Evolutionary conservation across 64 coral and sea anemone genomes (phyloP), one percentile per base, ranked within the genome.

Genomic region (Stichodactyla mertensii): DNA sequence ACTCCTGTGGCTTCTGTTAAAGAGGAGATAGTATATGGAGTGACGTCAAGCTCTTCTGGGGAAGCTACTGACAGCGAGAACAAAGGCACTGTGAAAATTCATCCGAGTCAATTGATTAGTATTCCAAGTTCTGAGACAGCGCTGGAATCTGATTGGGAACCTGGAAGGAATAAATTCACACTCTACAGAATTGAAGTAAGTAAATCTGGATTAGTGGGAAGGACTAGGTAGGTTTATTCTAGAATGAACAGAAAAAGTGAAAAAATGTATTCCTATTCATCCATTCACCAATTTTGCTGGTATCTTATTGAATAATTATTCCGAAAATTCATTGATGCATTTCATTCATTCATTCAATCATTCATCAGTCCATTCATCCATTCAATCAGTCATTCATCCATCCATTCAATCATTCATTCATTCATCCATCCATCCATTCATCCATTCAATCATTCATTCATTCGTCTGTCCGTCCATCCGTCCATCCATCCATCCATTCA

Each of bases 91-190:
- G 77, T 90, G 36, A 92, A 84, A 83, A 88, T 96, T 78, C 94
- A 96, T 24, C 94, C 94, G 16, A 96, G 94, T 71, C 57, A 88
- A 27, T 16, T 96, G 67, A 82, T 96, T 57, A 79, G 83, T 23
- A 96, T 96, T 60, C 94, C 94, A 16, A 81, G 31, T 4, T 92
- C 94, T 45, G 88, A 93, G 70, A 77, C 91, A 7, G 85, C 92
- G 0, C 54, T 89, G 64, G 94, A 96, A 84, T 86, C 85, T 61
- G 88, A 78, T 6, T 86, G 85, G 77, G 94, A 92, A 74, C 94
- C 94, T 55, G 94, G 94, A 57, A 84, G 94, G 81, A 96, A 90
- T 80, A 96, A 96, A 45, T 96, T 93, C 31, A 96, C 94, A 26
- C 64, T 92, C 1, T 96, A 96, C 62, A 92, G 88, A 45, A 96